Percentiles rank a stretch among this genome's conserved stretches.
phyloP scores from a whole-genome alignment of 2,888 invertebrate genomes.

The Acanthosepion pharaonis region DNA sequence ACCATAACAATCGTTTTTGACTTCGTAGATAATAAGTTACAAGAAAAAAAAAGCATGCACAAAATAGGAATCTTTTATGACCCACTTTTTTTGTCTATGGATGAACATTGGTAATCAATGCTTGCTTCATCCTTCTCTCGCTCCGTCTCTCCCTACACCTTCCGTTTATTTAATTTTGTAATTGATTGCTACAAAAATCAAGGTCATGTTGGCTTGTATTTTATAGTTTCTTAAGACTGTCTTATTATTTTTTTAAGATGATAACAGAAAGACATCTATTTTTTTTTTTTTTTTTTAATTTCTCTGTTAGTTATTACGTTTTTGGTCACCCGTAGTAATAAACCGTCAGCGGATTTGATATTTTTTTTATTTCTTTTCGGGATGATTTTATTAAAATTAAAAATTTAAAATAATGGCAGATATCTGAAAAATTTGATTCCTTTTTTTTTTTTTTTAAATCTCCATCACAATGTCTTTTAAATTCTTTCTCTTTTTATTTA shows the following conservation, averaged over 20 bases:
- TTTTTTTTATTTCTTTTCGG: too few species aligned
- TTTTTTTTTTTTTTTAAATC: neutral
- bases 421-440: neutral
- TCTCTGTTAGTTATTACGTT: neutral
- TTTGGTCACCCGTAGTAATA: neutral
- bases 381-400: too few species aligned
- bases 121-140: neutral
- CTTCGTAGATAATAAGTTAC: neutral
- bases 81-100: slow-evolving; percentile 11
- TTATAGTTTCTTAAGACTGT: neutral
- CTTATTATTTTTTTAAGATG: neutral
- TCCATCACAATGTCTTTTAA: neutral
- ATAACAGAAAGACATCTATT: neutral
- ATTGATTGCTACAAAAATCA: neutral
- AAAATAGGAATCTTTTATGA: neutral
- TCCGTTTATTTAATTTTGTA: neutral
- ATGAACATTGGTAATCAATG: neutral
- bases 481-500: too few species aligned
- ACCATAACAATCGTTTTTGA: neutral
- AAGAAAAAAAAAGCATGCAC: neutral
- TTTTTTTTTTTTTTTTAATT: neutral
- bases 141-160: neutral
- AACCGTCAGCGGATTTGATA: neutral
- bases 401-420: too few species aligned
- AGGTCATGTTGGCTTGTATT: neutral